These are phyloP conservation scores for Coecobrya sp. DNA, from an alignment of 2,888 invertebrate genomes.

Conservation along the genomic window DNA sequence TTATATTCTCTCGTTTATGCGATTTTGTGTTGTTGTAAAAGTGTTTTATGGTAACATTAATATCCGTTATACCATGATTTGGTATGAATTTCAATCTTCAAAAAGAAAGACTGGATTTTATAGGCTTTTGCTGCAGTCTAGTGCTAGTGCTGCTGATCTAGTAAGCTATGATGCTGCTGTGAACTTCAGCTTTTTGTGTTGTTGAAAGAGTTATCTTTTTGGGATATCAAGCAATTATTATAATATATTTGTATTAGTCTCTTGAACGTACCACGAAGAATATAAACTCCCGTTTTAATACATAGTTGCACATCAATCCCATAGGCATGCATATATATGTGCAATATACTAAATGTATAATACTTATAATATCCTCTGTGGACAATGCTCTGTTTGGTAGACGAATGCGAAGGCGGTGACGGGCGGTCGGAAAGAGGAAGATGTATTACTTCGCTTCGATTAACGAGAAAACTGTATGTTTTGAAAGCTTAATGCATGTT, in stretches of 20 bases:
- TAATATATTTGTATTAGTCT: neutral
- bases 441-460: slow-evolving; percentile 58
- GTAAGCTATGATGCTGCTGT: neutral
- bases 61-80: slow-evolving; percentile 4
- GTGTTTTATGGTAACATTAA: slow-evolving; percentile 15
- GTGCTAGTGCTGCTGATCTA: neutral
- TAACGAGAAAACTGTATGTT: slow-evolving; percentile 37
- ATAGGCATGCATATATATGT: neutral
- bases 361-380: no score
- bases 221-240: neutral
- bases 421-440: slow-evolving; percentile 64
- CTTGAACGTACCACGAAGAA: neutral
- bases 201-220: neutral
- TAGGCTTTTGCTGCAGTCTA: neutral
- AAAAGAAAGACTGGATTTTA: neutral
- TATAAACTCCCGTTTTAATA: neutral
- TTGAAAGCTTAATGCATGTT: slow-evolving; percentile 39
- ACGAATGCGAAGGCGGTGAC: slow-evolving; percentile 60
- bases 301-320: neutral
- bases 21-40: neutral
- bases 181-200: neutral
- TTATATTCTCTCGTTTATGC: neutral
- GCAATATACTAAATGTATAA: no score
- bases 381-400: neutral
- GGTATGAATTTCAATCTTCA: neutral